phyloP scores from a whole-genome alignment of 2,797 vertebrate species.

The Prionace glauca region DNA sequence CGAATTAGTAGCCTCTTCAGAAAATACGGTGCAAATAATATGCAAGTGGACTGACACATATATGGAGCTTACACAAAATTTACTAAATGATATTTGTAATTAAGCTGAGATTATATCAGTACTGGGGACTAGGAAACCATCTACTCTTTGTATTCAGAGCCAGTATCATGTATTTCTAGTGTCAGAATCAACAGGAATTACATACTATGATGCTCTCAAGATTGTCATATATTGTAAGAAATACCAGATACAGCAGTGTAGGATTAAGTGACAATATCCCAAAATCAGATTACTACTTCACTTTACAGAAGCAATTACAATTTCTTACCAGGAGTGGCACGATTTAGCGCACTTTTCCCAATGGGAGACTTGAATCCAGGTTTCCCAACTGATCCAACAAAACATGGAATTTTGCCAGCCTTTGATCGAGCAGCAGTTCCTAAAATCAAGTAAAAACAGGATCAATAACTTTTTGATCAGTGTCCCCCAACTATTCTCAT shows the following conservation, averaged over 20 bases:
- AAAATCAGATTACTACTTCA: neutral
- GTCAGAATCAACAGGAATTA: neutral
- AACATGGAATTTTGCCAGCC: conserved; percentile 2
- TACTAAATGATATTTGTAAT: neutral
- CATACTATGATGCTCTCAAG: neutral
- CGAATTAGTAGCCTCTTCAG: neutral
- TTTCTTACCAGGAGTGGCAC: conserved; percentile 26
- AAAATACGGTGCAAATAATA: neutral
- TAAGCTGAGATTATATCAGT: neutral
- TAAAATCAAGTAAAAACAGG: neutral
- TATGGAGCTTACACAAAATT: neutral
- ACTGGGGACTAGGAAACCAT: neutral
- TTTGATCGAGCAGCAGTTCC: neutral
- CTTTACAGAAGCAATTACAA: neutral
- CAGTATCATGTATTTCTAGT: neutral
- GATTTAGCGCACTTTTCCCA: neutral
- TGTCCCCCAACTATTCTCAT: neutral
- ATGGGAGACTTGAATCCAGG: neutral
- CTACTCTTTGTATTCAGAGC: neutral
- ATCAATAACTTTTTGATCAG: neutral
- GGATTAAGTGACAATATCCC: neutral
- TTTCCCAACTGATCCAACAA: neutral
- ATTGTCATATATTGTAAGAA: no score
- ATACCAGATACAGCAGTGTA: neutral
- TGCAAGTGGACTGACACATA: neutral